A percentile compares a stretch with the other conserved stretches of the same genome.
Evolutionary conservation across 2,797 vertebrate species (phyloP).

Genomic region (Toxotes lorentzi): DNA sequence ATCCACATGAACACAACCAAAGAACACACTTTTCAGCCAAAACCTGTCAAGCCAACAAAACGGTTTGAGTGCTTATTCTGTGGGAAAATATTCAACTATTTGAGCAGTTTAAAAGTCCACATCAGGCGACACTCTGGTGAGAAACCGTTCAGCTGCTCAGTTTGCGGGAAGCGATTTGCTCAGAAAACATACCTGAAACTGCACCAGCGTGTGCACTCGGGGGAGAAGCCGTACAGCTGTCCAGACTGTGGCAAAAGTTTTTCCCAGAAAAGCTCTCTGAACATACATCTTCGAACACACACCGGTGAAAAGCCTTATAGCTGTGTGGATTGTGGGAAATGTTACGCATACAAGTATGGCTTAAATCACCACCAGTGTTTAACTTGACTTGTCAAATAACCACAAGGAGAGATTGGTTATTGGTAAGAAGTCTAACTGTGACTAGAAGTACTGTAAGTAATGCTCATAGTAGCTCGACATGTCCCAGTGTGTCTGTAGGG

Average conservation of each 20-base stretch:
- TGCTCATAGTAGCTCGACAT: conserved; percentile 25
- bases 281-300: conserved; percentile 87
- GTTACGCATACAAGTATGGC: conserved; percentile 87
- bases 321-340: conserved; percentile 87
- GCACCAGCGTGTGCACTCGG: conserved; percentile 86
- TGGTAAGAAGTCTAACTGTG: neutral
- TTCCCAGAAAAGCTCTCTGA: conserved; percentile 87
- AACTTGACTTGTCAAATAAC: conserved; percentile 48
- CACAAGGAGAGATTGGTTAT: neutral
- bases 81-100: conserved; percentile 84
- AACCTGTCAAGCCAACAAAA: conserved; percentile 67
- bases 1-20: conserved; percentile 63
- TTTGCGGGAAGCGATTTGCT: conserved; percentile 86
- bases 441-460: conserved; percentile 20
- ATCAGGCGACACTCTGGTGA: conserved; percentile 85
- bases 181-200: conserved; percentile 87
- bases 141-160: conserved; percentile 85
- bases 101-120: conserved; percentile 87
- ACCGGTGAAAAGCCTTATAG: conserved; percentile 88
- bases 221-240: conserved; percentile 87
- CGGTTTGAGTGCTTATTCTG: conserved; percentile 86
- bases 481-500: conserved; percentile 44
- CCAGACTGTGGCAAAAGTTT: conserved; percentile 86
- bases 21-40: conserved; percentile 57
- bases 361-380: conserved; percentile 88